These are phyloP conservation scores for Lochmaea crataegi DNA, from an alignment of 2,888 invertebrate species.

Conservation along the genomic window DNA sequence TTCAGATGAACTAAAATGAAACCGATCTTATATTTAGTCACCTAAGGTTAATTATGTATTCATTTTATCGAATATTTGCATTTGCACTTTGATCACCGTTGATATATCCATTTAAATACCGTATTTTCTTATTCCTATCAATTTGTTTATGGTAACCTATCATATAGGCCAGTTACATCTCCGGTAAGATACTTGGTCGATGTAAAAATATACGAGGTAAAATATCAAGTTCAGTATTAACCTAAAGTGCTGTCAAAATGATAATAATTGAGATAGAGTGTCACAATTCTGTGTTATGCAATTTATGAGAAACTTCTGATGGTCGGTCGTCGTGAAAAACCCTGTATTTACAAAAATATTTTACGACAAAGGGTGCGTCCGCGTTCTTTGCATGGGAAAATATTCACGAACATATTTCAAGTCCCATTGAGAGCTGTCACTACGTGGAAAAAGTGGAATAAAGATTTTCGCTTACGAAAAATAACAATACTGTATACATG, in stretches of 20 bases:
- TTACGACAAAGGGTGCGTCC: no score
- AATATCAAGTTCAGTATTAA: no score
- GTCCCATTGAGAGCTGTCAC: neutral
- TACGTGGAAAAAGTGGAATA: neutral
- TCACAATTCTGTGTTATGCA: no score
- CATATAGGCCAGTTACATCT: neutral
- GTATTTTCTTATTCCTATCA: neutral
- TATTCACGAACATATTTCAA: neutral
- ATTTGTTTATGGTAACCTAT: neutral
- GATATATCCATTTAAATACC: conserved; percentile 5
- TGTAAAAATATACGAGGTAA: no score
- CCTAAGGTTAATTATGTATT: neutral
- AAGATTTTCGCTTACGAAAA: no score
- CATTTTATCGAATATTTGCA: conserved; percentile 15
- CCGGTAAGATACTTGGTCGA: no score
- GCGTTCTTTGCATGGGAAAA: no score
- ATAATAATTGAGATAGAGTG: no score
- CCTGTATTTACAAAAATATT: no score
- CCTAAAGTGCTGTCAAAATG: no score
- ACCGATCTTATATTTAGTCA: neutral
- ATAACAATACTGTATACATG: neutral
- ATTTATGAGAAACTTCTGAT: no score
- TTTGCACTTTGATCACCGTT: conserved; percentile 14
- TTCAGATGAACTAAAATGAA: neutral
- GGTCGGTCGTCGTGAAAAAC: no score